These are phyloP conservation scores for Enteromius viviparus DNA, from an alignment of 2,797 vertebrate species.

Conservation along the genomic window DNA sequence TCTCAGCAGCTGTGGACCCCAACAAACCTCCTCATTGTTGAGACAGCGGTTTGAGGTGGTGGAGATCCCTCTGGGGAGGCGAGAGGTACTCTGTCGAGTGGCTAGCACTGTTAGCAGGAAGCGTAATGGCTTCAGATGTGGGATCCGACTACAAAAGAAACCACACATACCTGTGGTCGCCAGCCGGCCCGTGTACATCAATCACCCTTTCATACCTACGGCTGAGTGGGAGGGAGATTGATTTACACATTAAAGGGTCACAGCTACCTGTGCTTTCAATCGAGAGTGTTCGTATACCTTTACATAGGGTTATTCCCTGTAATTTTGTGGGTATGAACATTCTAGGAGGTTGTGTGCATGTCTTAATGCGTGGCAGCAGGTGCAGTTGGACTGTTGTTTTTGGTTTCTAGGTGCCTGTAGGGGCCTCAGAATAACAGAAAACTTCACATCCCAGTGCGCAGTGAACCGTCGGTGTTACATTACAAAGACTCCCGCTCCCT, in stretches of 20 bases:
- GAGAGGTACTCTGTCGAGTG: constrained; percentile 42
- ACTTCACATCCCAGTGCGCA: constrained; percentile 26
- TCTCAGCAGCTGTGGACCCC: constrained; percentile 39
- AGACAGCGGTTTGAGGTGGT: constrained; percentile 40
- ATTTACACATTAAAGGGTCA: constrained; percentile 62
- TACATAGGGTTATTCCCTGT: constrained; percentile 29
- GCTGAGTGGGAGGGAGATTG: constrained; percentile 61
- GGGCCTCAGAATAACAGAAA: constrained; percentile 43
- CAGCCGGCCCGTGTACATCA: constrained; percentile 57
- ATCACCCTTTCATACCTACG: constrained; percentile 66
- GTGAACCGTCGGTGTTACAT: constrained; percentile 66
- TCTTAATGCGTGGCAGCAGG: constrained; percentile 53
- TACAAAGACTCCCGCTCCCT: constrained; percentile 72
- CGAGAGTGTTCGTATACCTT: constrained; percentile 21
- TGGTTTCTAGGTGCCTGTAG: constrained; percentile 38
- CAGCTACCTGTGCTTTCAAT: constrained; percentile 35
- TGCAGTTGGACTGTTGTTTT: constrained; percentile 48
- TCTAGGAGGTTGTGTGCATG: constrained; percentile 5
- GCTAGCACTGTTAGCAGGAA: constrained; percentile 39
- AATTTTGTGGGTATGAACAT: constrained; percentile 38
- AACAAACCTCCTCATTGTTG: constrained; percentile 50
- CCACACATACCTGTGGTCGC: constrained; percentile 60
- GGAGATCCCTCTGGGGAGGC: constrained; percentile 48
- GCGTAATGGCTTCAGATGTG: constrained; percentile 54
- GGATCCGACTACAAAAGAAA: constrained; percentile 59